Percentiles rank a stretch among this genome's conserved stretches.
phyloP scores from a whole-genome alignment of 2,888 invertebrate species.

The Eudasyphora cyanicolor region DNA sequence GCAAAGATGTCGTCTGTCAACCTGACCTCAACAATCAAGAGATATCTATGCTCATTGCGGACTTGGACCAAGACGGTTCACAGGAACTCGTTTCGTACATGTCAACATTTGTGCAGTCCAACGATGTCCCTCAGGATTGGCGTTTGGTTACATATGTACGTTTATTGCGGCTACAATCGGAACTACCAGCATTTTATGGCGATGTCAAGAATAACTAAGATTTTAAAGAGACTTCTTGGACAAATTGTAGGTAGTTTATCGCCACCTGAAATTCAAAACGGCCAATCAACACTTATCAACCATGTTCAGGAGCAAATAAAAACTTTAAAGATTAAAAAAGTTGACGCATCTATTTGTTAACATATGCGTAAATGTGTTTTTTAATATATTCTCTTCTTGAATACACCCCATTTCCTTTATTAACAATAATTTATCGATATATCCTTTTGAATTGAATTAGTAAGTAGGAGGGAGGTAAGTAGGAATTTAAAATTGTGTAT shows the following conservation, averaged over 20 bases:
- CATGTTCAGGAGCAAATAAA: too few species aligned
- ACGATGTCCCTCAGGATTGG: conserved; percentile 80
- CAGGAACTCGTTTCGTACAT: conserved; percentile 89
- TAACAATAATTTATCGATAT: too few species aligned
- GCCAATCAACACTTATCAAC: conserved; percentile 1
- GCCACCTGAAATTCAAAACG: too few species aligned
- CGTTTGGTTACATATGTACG: conserved; percentile 85
- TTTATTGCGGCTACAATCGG: conserved; percentile 86
- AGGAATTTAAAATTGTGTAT: too few species aligned
- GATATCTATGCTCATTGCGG: conserved; percentile 87
- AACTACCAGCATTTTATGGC: conserved; percentile 86
- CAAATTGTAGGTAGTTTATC: too few species aligned
- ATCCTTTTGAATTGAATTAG: too few species aligned
- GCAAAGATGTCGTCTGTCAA: conserved; percentile 82
- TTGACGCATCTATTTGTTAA: too few species aligned
- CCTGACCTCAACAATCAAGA: conserved; percentile 88
- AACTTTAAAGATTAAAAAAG: too few species aligned
- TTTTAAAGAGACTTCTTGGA: conserved; percentile 6
- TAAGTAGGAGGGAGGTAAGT: too few species aligned
- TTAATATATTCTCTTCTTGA: too few species aligned
- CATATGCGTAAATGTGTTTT: too few species aligned
- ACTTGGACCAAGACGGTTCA: conserved; percentile 88
- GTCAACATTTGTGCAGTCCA: conserved; percentile 82
- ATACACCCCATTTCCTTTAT: too few species aligned
- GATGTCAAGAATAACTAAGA: conserved; percentile 65